Conservation (phyloP, 2,113 vertebrate species). For the Pithys albifrons region DNA sequence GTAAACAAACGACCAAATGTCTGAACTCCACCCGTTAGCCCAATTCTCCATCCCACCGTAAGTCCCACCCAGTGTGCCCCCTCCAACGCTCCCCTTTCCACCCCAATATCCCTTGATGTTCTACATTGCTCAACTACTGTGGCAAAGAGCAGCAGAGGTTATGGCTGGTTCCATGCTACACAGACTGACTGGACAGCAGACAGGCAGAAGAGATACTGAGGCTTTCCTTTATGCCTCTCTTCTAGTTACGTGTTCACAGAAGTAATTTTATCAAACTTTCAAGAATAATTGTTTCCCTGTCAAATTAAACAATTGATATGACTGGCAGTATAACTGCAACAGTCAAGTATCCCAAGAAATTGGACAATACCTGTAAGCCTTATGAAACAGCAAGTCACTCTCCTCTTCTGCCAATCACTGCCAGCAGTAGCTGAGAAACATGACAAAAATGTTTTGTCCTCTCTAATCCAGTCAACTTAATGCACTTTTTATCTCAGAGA, state of each 20-base stretch:
- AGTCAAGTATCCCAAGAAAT: not conserved
- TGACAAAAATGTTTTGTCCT: not conserved
- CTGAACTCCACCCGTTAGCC: not conserved
- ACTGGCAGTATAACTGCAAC: not conserved
- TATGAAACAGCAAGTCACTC: not conserved
- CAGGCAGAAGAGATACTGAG: not conserved
- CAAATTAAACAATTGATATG: not conserved
- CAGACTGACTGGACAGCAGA: not conserved
- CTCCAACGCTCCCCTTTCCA: not conserved
- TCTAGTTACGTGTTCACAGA: not conserved
- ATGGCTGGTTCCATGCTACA: not conserved
- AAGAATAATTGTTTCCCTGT: not conserved
- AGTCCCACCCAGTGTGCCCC: not conserved
- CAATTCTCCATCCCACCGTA: not conserved
- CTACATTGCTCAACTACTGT: not conserved
- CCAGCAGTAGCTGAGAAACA: not conserved
- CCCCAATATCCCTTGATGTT: not conserved
- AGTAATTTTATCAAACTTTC: not conserved
- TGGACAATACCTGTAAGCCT: not conserved
- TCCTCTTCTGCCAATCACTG: not conserved
- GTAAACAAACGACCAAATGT: not conserved
- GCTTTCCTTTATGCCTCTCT: not conserved
- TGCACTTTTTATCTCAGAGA: not conserved
- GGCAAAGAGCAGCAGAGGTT: not conserved
- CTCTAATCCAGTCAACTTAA: not conserved